Evolutionary conservation across 2,797 vertebrate species (phyloP), one percentile per base, ranked within the genome.

Genomic region (Pelochelys cantorii): DNA sequence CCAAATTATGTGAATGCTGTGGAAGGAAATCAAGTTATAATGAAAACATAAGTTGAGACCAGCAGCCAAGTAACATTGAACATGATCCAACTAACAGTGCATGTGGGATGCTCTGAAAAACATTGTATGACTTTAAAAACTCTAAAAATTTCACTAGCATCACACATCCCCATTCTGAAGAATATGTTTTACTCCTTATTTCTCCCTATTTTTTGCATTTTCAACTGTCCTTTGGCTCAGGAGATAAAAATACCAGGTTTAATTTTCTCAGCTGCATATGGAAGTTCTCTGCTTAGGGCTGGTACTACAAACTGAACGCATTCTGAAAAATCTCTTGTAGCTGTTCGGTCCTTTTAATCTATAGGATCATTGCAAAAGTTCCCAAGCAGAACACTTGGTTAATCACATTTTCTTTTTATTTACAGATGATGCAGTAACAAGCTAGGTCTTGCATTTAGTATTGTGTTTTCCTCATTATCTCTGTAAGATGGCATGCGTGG

Each of bases 391-490:
- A 53, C 34, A 79, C 65, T 91, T 80, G 59, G 56, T 37, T 94
- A 93, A 55, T 2, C 80, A 20, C n/a, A 31, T 95, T 90, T 94
- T 87, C 42, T 92, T 95, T 84, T 94, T 34, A 57, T 93, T 95
- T 94, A 74, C 29, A 79, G 82, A 86, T 27, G 5, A 59, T 83
- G 60, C 0, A 0, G 56, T 93, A 94, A 90, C 68, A 90, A 93
- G 82, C 92, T 71, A 92, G 84, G 54, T 85, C 83, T 93, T 85
- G 37, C 79, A 89, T 81, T 87, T 56, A 83, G 31, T 37, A 14
- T 42, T 93, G 78, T 88, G 37, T 87, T 85, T 86, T 90, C 71
- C 85, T 94, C 90, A 87, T 95, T 94, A 87, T 88, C 89, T 93
- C 93, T 90, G 92, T 88, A 77, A 77, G 37, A 81, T 68, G 62